Base-by-base conservation (phyloP, 2,888 invertebrate species). In the Eulithis testata region DNA sequence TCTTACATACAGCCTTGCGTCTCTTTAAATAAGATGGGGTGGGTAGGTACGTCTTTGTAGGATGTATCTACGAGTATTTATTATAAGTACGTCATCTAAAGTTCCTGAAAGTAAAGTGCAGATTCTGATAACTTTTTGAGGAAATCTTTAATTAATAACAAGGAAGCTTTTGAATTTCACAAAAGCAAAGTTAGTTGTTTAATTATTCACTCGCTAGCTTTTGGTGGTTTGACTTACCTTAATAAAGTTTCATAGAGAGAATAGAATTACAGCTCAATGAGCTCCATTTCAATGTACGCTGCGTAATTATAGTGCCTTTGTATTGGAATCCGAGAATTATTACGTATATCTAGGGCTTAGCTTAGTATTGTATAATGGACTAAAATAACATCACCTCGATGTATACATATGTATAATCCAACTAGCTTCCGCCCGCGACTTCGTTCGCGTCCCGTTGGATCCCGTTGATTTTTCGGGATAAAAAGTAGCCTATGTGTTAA, bases 161-260 rank as follows among this genome's bases (percentile, higher is more conserved):
- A 66, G 47, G 60, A 60, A 49, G 66, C 63, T 63, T 60, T 63
- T 57, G 60, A 67, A 67, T 60, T 67, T 63, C 57, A 60, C 63
- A 67, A 63, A 66, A 63, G 66, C 63, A 63, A 56, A 67, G 49
- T 67, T 67, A 44, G 7, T 43, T 44, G 56, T 67, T 67, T 67
- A 63, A 67, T 63, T 57, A 67, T 67, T 67, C 43, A 67, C 63
- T 57, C 60, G 60, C 52, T 60, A 66, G 58, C 66, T 63, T 66
- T 63, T 60, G 52, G 66, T 60, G 60, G 60, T 60, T 66, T 54
- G 49, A 52, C 60, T 65, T 47, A 45, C 40, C 37, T 65, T 63
- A 36, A 51, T 55, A 59, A 61, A 66, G 62, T 66, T 66, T 60
- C 51, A 58, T 55, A 54, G 50, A 53, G 27, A 49, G 45, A 47